Evolutionary conservation across 2,113 vertebrate species (phyloP).

Genomic region (Corythoichthys intestinalis): DNA sequence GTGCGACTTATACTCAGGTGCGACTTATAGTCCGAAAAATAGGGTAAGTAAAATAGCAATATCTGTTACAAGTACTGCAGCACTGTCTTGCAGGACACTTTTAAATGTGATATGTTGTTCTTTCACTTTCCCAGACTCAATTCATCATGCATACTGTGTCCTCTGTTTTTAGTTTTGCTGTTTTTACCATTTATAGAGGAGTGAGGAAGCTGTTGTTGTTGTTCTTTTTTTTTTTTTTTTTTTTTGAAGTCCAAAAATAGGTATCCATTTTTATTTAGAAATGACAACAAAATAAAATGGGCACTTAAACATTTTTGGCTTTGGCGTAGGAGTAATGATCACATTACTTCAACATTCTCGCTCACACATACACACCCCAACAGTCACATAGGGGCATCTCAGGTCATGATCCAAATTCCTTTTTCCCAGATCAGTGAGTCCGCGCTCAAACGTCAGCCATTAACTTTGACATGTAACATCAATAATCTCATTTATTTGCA

Average conservation of each 20-base stretch:
- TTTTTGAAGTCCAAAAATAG: no score
- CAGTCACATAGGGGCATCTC: conserved; percentile 4
- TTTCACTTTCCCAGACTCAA: neutral
- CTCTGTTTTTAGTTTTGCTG: neutral
- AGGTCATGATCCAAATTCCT: conserved; percentile 52
- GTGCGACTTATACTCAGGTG: no score
- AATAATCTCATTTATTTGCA: conserved; percentile 78
- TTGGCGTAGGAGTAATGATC: neutral
- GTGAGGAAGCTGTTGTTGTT: neutral
- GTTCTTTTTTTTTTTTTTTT: no score
- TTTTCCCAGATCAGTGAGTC: conserved; percentile 67
- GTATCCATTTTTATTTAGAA: no score
- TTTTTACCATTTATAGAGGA: neutral
- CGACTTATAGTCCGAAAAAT: no score
- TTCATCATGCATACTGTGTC: neutral
- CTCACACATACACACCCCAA: neutral
- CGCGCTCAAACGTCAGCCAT: conserved; percentile 80
- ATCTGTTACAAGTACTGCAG: neutral
- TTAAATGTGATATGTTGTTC: neutral
- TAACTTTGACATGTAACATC: conserved; percentile 85
- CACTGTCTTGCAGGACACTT: neutral
- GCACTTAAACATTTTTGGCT: neutral
- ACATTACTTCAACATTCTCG: neutral
- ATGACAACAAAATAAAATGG: neutral
- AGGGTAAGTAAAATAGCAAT: no score